These are phyloP conservation scores for Oreotrochilus melanogaster DNA, from an alignment of 2,113 vertebrate species.

Conservation along the genomic window DNA sequence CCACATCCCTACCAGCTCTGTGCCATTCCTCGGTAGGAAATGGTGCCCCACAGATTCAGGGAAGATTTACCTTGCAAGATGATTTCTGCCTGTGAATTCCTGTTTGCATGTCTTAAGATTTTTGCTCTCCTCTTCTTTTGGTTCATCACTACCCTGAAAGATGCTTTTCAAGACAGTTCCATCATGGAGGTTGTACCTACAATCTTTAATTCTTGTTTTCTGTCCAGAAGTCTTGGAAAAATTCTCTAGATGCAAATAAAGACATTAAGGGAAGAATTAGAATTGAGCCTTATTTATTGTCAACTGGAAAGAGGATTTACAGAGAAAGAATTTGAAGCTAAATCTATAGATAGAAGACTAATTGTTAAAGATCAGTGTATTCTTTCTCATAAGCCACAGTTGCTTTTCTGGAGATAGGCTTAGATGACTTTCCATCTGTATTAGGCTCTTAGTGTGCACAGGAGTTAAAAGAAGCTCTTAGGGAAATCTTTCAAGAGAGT, in stretches of 20 bases:
- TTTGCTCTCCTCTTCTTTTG: not conserved
- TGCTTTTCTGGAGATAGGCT: not conserved
- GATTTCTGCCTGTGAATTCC: not conserved
- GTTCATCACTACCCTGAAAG: not conserved
- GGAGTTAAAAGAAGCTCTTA: not conserved
- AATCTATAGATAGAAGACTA: not conserved
- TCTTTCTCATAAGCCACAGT: not conserved
- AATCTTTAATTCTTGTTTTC: not conserved
- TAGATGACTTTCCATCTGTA: not conserved
- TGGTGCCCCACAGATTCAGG: not conserved
- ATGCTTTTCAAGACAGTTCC: not conserved
- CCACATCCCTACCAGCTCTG: conserved; percentile 60
- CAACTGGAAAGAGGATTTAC: not conserved
- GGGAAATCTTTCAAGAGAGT: not conserved
- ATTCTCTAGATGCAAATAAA: conserved; percentile 13
- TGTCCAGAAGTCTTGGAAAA: not conserved
- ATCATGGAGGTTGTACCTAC: not conserved
- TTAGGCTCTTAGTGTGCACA: not conserved
- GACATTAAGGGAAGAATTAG: not conserved
- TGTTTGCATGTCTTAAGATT: not conserved
- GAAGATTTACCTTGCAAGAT: not conserved
- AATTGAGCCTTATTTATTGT: not conserved
- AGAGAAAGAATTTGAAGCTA: not conserved
- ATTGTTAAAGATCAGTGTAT: not conserved
- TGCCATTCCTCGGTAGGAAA: conserved; percentile 17